These are phyloP conservation scores for Anaspis maculata DNA, from an alignment of 2,888 invertebrate genomes.

Conservation along the genomic window DNA sequence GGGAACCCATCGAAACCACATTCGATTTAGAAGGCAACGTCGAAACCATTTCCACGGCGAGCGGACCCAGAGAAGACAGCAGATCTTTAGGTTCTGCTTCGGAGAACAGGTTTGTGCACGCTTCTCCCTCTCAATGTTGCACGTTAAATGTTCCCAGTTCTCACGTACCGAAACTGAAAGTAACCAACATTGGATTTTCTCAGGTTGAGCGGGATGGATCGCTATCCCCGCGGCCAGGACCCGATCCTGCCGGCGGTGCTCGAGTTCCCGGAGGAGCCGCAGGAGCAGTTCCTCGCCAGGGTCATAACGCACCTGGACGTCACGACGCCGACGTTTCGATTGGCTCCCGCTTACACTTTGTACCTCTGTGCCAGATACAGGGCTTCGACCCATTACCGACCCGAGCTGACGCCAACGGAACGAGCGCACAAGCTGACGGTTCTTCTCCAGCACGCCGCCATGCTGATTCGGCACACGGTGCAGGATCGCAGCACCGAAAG, in stretches of 20 bases:
- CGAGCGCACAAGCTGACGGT: conserved; percentile 85
- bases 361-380: conserved; percentile 91
- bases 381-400: conserved; percentile 89
- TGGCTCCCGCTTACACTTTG: conserved; percentile 94
- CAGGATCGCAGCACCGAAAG: conserved; percentile 80
- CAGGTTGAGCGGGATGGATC: conserved; percentile 41
- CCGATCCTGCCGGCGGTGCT: conserved; percentile 89
- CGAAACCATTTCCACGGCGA: conserved; percentile 83
- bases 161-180: neutral
- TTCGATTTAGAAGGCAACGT: conserved; percentile 89
- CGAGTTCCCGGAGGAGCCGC: conserved; percentile 91
- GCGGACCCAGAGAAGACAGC: conserved; percentile 61
- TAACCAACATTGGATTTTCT: conserved; percentile 2
- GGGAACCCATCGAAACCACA: conserved; percentile 74
- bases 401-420: conserved; percentile 85
- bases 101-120: conserved; percentile 64
- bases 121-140: no score
- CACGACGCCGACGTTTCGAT: conserved; percentile 82
- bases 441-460: conserved; percentile 84
- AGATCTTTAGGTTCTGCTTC: conserved; percentile 61
- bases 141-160: neutral
- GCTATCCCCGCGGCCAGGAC: conserved; percentile 66
- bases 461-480: conserved; percentile 59
- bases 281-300: conserved; percentile 83
- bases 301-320: conserved; percentile 85